phyloP scores from a whole-genome alignment of 2,888 invertebrate genomes.

The Spisula solida region DNA sequence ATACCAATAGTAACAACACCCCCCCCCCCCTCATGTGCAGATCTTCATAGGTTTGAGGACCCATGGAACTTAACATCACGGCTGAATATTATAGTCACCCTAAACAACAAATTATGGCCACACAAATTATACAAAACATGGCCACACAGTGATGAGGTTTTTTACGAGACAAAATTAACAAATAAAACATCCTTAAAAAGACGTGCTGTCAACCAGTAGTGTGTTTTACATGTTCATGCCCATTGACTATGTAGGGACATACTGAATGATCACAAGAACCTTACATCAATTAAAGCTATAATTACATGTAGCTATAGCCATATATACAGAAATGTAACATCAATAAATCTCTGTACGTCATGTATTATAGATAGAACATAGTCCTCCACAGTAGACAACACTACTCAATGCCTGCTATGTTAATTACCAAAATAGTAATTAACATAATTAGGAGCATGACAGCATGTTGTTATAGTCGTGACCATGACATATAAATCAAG shows the following conservation, averaged over 20 bases:
- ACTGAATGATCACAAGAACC: neutral
- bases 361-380: neutral
- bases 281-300: neutral
- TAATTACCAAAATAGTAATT: slow-evolving; percentile 47
- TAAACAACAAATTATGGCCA: too few species aligned
- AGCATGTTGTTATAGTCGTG: slow-evolving; percentile 8
- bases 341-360: neutral
- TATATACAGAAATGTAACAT: neutral
- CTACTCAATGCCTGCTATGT: slow-evolving; percentile 3
- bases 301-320: neutral
- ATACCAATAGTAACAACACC: too few species aligned
- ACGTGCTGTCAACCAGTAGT: neutral
- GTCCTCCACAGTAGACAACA: neutral
- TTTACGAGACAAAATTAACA: slow-evolving; percentile 13
- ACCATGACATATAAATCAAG: slow-evolving; percentile 30
- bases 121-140: neutral
- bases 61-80: too few species aligned
- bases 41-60: too few species aligned
- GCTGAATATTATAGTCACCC: too few species aligned
- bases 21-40: too few species aligned
- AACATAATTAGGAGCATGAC: slow-evolving; percentile 44
- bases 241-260: neutral
- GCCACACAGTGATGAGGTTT: neutral
- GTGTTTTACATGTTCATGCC: neutral
- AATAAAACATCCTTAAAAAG: neutral